phyloP scores from a whole-genome alignment of 2,888 invertebrate genomes.

The Sarcophaga carnaria region DNA sequence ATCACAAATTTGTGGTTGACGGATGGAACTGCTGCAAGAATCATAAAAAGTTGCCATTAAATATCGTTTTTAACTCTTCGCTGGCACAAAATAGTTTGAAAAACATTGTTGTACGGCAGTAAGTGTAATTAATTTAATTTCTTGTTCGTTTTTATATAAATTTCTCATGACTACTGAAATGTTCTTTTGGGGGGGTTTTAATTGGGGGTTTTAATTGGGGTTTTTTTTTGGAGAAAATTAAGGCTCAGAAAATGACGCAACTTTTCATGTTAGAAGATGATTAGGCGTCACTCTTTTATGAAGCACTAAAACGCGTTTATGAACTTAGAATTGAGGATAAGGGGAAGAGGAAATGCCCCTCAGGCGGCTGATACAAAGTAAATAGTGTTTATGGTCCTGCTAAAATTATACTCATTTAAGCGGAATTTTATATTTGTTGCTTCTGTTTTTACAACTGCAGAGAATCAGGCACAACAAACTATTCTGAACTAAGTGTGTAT shows the following conservation, averaged over 20 bases:
- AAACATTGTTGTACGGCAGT: background rate
- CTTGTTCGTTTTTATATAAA: background rate
- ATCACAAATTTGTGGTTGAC: slow-evolving; percentile 55
- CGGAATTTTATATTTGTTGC: no score
- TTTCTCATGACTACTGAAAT: background rate
- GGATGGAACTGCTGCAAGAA: background rate
- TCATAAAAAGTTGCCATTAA: background rate
- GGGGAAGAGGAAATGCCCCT: no score
- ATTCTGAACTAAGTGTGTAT: no score
- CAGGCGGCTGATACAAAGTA: no score
- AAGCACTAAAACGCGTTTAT: background rate
- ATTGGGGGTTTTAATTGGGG: background rate
- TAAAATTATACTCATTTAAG: no score
- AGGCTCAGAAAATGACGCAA: background rate
- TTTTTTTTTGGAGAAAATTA: no score
- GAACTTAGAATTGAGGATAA: background rate
- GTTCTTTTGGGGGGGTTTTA: background rate
- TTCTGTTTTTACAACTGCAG: no score
- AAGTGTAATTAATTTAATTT: background rate
- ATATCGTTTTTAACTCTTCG: background rate
- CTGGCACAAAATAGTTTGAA: background rate
- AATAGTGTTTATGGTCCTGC: no score
- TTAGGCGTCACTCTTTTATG: background rate
- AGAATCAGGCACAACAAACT: no score
- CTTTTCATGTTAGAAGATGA: background rate